Base-by-base conservation (phyloP, 2,797 vertebrate genomes). In the Crocidura indochinensis region DNA sequence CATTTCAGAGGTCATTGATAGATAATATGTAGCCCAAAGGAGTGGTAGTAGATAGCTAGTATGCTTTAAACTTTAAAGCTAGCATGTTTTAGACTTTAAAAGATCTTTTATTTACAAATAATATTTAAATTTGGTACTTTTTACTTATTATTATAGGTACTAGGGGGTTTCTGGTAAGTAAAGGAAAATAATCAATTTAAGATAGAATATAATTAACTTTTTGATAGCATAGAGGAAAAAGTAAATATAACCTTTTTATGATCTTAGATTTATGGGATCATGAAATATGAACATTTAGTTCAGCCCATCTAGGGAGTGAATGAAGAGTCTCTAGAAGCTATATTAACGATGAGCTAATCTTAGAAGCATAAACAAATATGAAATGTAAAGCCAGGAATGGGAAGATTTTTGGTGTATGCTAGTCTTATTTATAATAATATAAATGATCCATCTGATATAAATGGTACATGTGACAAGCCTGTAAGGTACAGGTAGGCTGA, bases 1-100 rank as follows among this genome's bases (percentile, higher is more conserved):
- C 69, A 84, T 85, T 85, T 91, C 27, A 77, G 31, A 90, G 49
- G 46, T 71, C 24, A 4, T 6, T 79, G 73, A 72, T 56, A n/a
- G 53, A 24, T 19, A 91, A 75, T 31, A 62, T 74, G 60, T 87
- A 22, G 29, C 2, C 19, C 19, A 12, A 1, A 71, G 38, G 38
- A 15, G 4, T 79, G 26, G 11, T 46, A 60, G 8, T 22, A 78
- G 49, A 64, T 1, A 67, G 1, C 17, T 56, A 17, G 19, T 20
- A 19, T 4, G 19, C 51, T 19, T 60, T 17, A 19, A 20, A 15
- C 22, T 60, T 60, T 60, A 60, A 20, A 27, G 27, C 4, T 56
- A 19, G 19, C 53, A 56, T 56, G 53, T 56, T 19, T 56, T 11
- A 56, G 53, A 56, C 53, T 56, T 19, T 19, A 56, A 19, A 38